A percentile compares a stretch with the other conserved stretches of the same genome.
phyloP scores from a whole-genome alignment of 2,888 invertebrate species.

The Onchidella celtica region DNA sequence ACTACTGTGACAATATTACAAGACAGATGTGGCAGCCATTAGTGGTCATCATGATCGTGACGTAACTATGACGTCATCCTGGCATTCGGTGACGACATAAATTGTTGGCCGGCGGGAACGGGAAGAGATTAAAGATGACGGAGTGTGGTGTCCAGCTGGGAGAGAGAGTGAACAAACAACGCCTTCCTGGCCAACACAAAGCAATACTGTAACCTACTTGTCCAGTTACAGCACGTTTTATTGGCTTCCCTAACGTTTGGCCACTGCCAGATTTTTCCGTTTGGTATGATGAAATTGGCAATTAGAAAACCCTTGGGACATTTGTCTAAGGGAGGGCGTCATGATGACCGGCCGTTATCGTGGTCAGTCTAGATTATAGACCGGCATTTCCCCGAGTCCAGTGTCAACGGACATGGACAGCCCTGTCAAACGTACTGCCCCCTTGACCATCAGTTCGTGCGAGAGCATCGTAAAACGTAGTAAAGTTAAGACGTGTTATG shows the following conservation, averaged over 20 bases:
- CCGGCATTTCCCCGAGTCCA: no score
- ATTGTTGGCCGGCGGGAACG: background rate
- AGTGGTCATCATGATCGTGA: background rate
- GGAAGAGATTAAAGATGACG: background rate
- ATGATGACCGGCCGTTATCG: no score
- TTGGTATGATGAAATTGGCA: background rate
- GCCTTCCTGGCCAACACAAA: background rate
- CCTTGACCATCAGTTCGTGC: no score
- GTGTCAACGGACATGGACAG: no score
- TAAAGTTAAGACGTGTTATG: no score
- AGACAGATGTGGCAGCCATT: background rate
- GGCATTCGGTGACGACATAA: background rate
- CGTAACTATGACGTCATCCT: background rate
- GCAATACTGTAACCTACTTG: background rate
- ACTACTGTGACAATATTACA: background rate
- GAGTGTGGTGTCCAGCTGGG: background rate
- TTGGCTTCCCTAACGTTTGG: background rate
- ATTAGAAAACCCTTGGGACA: no score
- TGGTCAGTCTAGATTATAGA: no score
- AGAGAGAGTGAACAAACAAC: background rate
- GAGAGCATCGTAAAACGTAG: no score
- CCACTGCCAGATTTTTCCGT: background rate
- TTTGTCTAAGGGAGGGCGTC: no score
- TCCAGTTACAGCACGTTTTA: background rate
- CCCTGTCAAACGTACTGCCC: no score